Base-by-base conservation (phyloP, 1,140 invertebrate genomes). In the Sminthurides bifidus region DNA sequence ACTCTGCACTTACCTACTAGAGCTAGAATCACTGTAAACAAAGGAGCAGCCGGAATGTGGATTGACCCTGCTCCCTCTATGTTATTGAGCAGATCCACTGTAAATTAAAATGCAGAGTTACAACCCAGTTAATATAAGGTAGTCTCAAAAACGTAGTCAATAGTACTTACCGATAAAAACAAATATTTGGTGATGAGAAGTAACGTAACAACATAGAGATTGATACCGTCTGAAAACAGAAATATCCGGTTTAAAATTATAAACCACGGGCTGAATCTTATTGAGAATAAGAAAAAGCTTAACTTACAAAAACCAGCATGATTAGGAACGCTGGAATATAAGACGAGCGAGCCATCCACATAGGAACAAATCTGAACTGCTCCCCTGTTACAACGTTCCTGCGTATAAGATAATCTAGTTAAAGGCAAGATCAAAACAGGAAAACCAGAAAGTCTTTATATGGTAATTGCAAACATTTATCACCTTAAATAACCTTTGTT, bases 101-200 rank as follows among this genome's bases (percentile, higher is more conserved):
- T 58, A 70, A 72, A 61, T n/a, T n/a, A n/a, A n/a, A n/a, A n/a
- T n/a, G n/a, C n/a, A n/a, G n/a, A n/a, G n/a, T n/a, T n/a, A n/a
- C n/a, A n/a, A n/a, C n/a, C n/a, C n/a, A n/a, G n/a, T n/a, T n/a
- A n/a, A n/a, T n/a, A n/a, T n/a, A 10, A 43, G 8, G n/a, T 43
- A 17, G 17, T 37, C 17, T 37, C 33, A 37, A 37, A 37, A 12
- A 37, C n/a, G 33, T 17, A 37, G 10, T 12, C 10, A 12, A 37
- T 37, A 37, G 1, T 8, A 68, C 83, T 87, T 76, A 94, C 91
- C 88, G 64, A 96, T 95, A 68, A 96, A 97, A 26, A 97, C 79
- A 71, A 98, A 97, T 66, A 98, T 97, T 74, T 98, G 95, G 72
- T 98, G 93, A 76, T 98, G 94, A 2, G 94, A 97, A 73, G n/a